phyloP scores from a whole-genome alignment of 1,140 invertebrate genomes.

The Pseudomyrmex sp. region DNA sequence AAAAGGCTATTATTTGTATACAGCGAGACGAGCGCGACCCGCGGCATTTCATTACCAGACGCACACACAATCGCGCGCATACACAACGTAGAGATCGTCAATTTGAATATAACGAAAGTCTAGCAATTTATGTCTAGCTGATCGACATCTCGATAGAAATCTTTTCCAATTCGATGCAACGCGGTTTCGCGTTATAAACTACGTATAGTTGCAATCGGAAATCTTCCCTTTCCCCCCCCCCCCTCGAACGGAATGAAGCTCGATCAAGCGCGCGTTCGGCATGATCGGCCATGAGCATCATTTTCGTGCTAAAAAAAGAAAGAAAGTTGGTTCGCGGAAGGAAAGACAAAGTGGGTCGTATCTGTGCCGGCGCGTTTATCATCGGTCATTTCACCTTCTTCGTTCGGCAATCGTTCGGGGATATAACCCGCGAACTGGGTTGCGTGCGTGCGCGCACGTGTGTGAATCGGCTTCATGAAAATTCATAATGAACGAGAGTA shows the following conservation, averaged over 20 bases:
- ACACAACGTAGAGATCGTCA: neutral
- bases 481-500: conserved; percentile 52
- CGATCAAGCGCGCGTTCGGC: conserved; percentile 1
- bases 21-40: neutral
- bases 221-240: neutral
- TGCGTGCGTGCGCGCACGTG: neutral
- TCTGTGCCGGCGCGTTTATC: conserved; percentile 60
- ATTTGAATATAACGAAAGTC: neutral
- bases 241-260: neutral
- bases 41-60: neutral
- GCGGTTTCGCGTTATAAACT: neutral
- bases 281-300: neutral
- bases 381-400: conserved; percentile 70
- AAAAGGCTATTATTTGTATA: neutral
- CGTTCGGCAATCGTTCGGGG: conserved; percentile 14
- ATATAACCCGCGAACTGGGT: conserved; percentile 52
- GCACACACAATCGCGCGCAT: no score
- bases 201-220: neutral
- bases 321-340: conserved; percentile 63
- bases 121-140: neutral
- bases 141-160: conserved; percentile 31
- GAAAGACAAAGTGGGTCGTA: conserved; percentile 63
- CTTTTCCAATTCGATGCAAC: neutral
- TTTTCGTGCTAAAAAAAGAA: conserved; percentile 36
- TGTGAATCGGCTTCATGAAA: conserved; percentile 49